These are phyloP conservation scores for Parasteatoda tepidariorum DNA, from an alignment of 1,140 invertebrate genomes.

Conservation along the genomic window DNA sequence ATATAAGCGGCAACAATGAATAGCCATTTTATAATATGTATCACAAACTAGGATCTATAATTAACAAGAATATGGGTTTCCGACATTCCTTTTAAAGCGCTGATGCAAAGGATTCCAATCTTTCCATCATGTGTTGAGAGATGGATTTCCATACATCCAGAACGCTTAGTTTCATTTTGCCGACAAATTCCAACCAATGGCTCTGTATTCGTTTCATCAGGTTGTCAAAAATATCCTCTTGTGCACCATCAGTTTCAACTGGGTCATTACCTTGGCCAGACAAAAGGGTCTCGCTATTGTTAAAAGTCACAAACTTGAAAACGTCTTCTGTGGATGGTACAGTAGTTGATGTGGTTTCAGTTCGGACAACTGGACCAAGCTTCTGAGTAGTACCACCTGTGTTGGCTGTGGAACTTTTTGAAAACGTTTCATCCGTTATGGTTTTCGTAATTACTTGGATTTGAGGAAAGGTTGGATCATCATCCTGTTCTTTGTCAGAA, in stretches of 20 bases:
- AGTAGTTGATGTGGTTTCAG: not conserved
- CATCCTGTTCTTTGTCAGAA: not conserved
- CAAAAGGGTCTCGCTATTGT: slow-evolving; percentile 12
- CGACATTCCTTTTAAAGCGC: not conserved
- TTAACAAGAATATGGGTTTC: too few relatives aligned
- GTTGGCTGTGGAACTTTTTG: not conserved
- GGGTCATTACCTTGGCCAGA: not conserved
- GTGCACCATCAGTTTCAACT: not conserved
- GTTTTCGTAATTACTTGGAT: slow-evolving; percentile 44
- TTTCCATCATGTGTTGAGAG: slow-evolving; percentile 50
- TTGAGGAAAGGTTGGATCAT: slow-evolving; percentile 19
- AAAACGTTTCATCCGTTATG: not conserved
- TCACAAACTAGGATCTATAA: too few relatives aligned
- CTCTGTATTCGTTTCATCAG: slow-evolving; percentile 35
- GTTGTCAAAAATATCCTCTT: slow-evolving; percentile 39
- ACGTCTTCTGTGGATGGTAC: not conserved
- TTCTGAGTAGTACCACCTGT: not conserved
- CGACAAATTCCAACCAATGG: slow-evolving; percentile 46
- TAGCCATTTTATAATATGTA: too few relatives aligned
- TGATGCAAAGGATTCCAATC: slow-evolving; percentile 43
- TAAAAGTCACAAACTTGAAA: not conserved
- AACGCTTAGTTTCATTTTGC: slow-evolving; percentile 54
- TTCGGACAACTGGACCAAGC: not conserved
- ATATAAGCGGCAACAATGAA: too few relatives aligned
- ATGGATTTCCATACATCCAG: slow-evolving; percentile 55